Percentiles rank a stretch among this genome's conserved stretches.
Evolutionary conservation across 2,888 invertebrate species (phyloP).

Genomic region (Conus canariensis): DNA sequence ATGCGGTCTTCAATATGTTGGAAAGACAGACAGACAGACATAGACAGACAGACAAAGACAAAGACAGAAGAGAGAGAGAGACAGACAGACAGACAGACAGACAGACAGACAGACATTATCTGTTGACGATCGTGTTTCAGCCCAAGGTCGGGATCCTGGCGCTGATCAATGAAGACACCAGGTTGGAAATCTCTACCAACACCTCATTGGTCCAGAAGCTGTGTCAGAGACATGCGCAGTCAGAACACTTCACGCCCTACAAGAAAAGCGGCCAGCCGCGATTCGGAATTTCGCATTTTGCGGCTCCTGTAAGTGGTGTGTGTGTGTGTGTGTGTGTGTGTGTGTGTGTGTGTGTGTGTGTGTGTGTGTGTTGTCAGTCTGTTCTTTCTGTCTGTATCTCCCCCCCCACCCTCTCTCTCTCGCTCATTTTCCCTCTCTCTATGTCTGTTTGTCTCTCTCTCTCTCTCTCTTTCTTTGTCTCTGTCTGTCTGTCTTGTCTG

Average conservation of each 20-base stretch:
- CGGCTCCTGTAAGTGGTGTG: conserved; percentile 59
- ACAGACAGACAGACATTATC: no score
- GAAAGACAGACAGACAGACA: no score
- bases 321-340: neutral
- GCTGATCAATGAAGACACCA: conserved; percentile 57
- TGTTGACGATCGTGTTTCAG: conserved; percentile 30
- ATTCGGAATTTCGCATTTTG: conserved; percentile 68
- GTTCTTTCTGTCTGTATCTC: neutral
- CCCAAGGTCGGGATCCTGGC: conserved; percentile 47
- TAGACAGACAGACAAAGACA: no score
- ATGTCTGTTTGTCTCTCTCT: neutral
- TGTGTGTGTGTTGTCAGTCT: neutral
- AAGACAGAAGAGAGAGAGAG: no score
- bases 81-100: no score
- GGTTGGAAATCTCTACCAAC: conserved; percentile 48
- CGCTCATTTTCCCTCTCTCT: neutral
- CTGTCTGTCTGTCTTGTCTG: neutral
- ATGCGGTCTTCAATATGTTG: no score
- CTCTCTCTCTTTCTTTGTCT: neutral
- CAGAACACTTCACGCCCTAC: conserved; percentile 47
- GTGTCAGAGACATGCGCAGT: conserved; percentile 34
- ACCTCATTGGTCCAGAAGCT: conserved; percentile 49
- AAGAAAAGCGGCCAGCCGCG: conserved; percentile 51
- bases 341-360: neutral
- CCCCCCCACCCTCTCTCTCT: neutral